Base-by-base conservation (phyloP, 2,113 vertebrate species). In the Benitochromis conjunctus region DNA sequence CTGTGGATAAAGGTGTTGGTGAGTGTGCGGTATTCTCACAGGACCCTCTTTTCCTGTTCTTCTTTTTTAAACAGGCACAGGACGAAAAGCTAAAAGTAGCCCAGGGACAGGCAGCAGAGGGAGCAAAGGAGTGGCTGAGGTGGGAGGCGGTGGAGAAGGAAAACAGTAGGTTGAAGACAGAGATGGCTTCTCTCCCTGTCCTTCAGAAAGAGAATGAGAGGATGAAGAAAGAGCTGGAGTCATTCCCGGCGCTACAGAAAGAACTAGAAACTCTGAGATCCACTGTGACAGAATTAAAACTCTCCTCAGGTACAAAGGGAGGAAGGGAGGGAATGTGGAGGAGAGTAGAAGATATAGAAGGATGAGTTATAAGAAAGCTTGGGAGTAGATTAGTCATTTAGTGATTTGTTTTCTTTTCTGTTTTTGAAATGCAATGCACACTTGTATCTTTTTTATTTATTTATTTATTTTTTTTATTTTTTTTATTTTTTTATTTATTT, bases 191-290 rank as follows among this genome's bases (percentile, higher is more conserved):
- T 88, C 82, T 96, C 56, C 92, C 94, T 93, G 87, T 89, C 60
- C 94, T 96, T 92, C 95, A 96, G 83, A 94, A 93, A 90, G 95
- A 95, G 55, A 94, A 94, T 77, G 91, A 94, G 82, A 92, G 81
- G 90, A 91, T 96, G 93, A 92, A 92, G 93, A 95, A 46, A 64
- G 97, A 98, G 13, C 89, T 94, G 21, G 87, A 96, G 0, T 94
- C 95, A 1, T 94, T 97, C 77, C 90, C 51, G 0, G 89, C 92
- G 0, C 93, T 97, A 29, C 96, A 93, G 81, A 95, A 94, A 0
- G 97, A 98, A 90, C 87, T 98, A 88, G 96, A 93, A 91, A 95
- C 77, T 69, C 94, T 98, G 80, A 96, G 88, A 86, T 92, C 95
- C 57, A 93, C 88, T 83, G 88, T 97, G 81, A 95, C 92, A 16